Evolutionary conservation across 1,140 invertebrate species (phyloP), one percentile per base, ranked within the genome.

Genomic region (Papilio dardanus): DNA sequence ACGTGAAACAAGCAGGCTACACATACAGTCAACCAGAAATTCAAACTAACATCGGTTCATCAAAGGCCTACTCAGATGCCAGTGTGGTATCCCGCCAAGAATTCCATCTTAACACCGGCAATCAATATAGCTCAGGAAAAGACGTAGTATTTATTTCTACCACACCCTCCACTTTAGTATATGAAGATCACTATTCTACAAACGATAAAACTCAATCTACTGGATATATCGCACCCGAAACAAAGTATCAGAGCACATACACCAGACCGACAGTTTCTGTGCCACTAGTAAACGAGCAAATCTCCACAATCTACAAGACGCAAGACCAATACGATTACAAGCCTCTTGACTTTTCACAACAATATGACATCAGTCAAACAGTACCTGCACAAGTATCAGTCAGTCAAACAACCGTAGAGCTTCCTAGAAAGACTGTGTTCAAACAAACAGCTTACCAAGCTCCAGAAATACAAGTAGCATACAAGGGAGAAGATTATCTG

Each of bases 41-140:
- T 50, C 87, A 88, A 81, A 81, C 85, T 74, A 86, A 90, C 35
- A 65, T 83, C 24, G 86, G 88, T 73, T 73, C 80, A 50, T 78
- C 81, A 5, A 86, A 76, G 35, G 71, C 74, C 6, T 93, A 93
- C 76, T 92, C 90, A 28, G 91, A 92, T 74, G 90, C 91, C 21
- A 89, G 83, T 74, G 75, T 83, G 5, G 89, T 94, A 31, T 93
- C 92, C 46, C 88, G 91, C 69, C 92, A 93, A 84, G 78, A 83
- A 19, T 91, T 88, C 76, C 88, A 92, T 73, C 87, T 83, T 68
- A 74, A 69, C 14, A 83, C 75, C 10, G 80, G 65, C 33, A 78
- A 83, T 50, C 78, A 82, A 68, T 82, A 84, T 54, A 71, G 86
- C 62, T 62, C 79, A 46, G 85, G 82, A 7, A 86, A 91, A 79